Evolutionary conservation across 2,113 vertebrate species (phyloP), one percentile per base, ranked within the genome.

Genomic region (Melanocharis versteri): DNA sequence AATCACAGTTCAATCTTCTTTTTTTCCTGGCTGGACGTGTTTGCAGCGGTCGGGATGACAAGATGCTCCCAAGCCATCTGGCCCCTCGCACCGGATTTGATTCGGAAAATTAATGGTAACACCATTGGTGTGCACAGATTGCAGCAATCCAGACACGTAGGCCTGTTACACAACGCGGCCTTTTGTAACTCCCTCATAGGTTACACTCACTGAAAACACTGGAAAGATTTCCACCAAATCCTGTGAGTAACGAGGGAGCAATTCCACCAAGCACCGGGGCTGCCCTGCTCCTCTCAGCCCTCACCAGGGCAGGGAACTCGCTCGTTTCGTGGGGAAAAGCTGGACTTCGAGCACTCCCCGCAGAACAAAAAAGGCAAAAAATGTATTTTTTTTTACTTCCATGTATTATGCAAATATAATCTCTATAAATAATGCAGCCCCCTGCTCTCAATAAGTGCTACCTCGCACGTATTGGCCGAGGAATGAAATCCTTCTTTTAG

Each of bases 1-100:
- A 97, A 97, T 97, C 95, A 97, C 92, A 96, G 96, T 94, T 95
- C 94, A 96, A 93, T 97, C 95, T 97, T 97, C 96, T 96, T 94
- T 94, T 84, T 96, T 93, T 84, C 56, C 90, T 86, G 73, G 94
- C 73, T 95, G 50, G 93, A 93, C 42, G 83, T 97, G 93, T 97
- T 97, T 94, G 95, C 78, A 91, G 57, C 12, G 93, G 91, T 33
- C 13, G 85, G 92, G 93, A 97, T 96, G 97, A 97, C 93, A 96
- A 97, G 95, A 97, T 79, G 95, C 94, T 95, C 89, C 79, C 87
- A 95, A 96, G 78, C 87, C 97, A 98, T 98, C 97, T 97, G 97
- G 95, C 91, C 96, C 82, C 83, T 96, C 92, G 48, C 69, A 57
- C 84, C 70, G 96, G 96, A 96, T 95, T 85, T 73, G 96, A 81